Evolutionary conservation across 2,113 vertebrate species (phyloP).

Genomic region (Reinhardtius hippoglossoides): DNA sequence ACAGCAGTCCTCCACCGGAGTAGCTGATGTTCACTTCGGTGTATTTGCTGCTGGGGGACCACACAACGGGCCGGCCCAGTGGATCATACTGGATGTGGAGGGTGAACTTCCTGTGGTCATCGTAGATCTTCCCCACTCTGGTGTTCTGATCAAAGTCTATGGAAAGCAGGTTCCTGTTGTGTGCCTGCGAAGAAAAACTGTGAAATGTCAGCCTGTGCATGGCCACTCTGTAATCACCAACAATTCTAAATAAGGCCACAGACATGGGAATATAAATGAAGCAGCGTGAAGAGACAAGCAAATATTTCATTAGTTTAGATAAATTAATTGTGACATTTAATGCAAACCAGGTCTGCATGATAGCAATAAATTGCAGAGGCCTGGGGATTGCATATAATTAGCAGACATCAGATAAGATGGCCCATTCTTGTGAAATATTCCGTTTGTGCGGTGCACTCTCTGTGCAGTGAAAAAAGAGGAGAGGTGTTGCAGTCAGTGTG

Average conservation of each 20-base stretch:
- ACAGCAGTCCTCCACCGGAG: slow-evolving; percentile 88
- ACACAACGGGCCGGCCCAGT: slow-evolving; percentile 90
- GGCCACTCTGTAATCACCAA: slow-evolving; percentile 40
- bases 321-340: slow-evolving; percentile 70
- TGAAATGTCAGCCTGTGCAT: slow-evolving; percentile 8
- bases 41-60: slow-evolving; percentile 97
- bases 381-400: slow-evolving; percentile 58
- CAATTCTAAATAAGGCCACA: slow-evolving; percentile 22
- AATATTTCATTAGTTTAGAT: slow-evolving; percentile 58
- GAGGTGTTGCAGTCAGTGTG: slow-evolving; percentile 20
- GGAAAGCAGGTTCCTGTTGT: slow-evolving; percentile 97
- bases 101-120: slow-evolving; percentile 98
- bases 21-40: slow-evolving; percentile 97
- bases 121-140: slow-evolving; percentile 96
- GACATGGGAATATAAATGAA: slow-evolving; percentile 46
- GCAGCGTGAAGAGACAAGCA: slow-evolving; percentile 32
- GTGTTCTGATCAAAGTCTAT: slow-evolving; percentile 96
- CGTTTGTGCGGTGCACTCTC: neutral
- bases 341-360: slow-evolving; percentile 48
- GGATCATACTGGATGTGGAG: slow-evolving; percentile 95
- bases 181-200: slow-evolving; percentile 83
- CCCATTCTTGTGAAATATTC: slow-evolving; percentile 37
- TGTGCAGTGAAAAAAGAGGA: slow-evolving; percentile 9
- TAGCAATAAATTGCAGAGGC: slow-evolving; percentile 56
- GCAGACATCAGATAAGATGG: slow-evolving; percentile 41